Base-by-base conservation (phyloP, 2,888 invertebrate species). In the Netelia melanura region DNA sequence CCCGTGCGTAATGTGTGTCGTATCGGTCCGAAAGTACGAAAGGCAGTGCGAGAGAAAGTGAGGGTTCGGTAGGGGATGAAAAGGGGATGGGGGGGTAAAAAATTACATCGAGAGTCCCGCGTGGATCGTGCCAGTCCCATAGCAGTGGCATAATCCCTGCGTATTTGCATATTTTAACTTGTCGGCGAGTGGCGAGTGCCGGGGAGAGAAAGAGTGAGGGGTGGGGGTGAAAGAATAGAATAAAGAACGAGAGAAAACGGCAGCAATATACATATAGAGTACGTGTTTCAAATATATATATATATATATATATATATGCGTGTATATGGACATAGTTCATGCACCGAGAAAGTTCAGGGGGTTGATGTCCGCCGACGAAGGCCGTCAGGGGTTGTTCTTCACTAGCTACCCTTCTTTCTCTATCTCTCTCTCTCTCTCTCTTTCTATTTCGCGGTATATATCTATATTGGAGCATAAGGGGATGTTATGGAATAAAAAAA, bases 111-210 rank as follows among this genome's bases (percentile, higher is more conserved):
- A 56, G 30, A 78, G 77, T 79, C 70, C 70, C 84, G 75, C 38
- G 78, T 79, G 85, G 68, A 76, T 86, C 81, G 84, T 75, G 70
- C 74, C 54, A 68, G 70, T 68, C 52, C 61, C 65, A 61, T 65
- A 71, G 61, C 75, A 81, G 85, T 81, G 81, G 87, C 85, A 87
- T 87, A 87, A 87, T 87, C 86, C 79, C 76, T 54, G 65, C 68
- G 77, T 70, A 86, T 87, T 87, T 87, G 82, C 87, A 87, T 87
- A 87, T 86, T 87, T 87, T 86, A 87, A 87, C 86, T 86, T 87
- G 83, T 83, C 86, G 84, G 58, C 85, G 81, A 76, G 71, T 58
- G 70, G 17, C 64, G 61, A 58, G 58, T 6, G 72, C 23, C 1
- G 30, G 65, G 75, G 38, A 65, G 74, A 58, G 77, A 72, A 64